These are phyloP conservation scores for Sarcophilus harrisii DNA, from an alignment of 2,797 vertebrate species.

Conservation along the genomic window DNA sequence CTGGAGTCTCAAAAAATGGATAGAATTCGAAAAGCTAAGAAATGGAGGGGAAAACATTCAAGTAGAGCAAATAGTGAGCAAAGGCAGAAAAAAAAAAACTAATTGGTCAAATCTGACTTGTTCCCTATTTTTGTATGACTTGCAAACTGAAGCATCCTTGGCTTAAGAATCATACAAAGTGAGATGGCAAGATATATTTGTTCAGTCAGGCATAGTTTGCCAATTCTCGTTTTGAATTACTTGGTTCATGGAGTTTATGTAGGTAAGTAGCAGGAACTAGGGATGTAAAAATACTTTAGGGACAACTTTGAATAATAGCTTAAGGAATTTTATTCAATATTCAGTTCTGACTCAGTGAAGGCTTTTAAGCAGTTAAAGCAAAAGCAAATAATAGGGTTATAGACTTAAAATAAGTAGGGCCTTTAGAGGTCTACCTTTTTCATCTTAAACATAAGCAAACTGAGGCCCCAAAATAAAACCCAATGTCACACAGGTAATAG, in stretches of 20 bases:
- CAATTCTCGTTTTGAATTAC: not conserved
- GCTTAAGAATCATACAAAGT: not conserved
- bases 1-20: not conserved
- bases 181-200: not conserved
- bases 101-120: not conserved
- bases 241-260: not conserved
- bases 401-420: not conserved
- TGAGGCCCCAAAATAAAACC: not conserved
- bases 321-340: not conserved
- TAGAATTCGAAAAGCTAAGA: not conserved
- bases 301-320: not conserved
- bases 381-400: not conserved
- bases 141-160: not conserved
- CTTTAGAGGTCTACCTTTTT: not conserved
- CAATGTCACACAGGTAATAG: not conserved
- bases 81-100: not conserved
- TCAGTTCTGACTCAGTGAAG: not conserved
- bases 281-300: not conserved
- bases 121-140: not conserved
- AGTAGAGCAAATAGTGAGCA: not conserved
- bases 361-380: not conserved
- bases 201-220: not conserved
- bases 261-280: not conserved
- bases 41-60: not conserved
- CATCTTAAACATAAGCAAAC: not conserved